Evolutionary conservation across 1,140 invertebrate species (phyloP), one percentile per base, ranked within the genome.

Genomic region (Drosophila tristis): DNA sequence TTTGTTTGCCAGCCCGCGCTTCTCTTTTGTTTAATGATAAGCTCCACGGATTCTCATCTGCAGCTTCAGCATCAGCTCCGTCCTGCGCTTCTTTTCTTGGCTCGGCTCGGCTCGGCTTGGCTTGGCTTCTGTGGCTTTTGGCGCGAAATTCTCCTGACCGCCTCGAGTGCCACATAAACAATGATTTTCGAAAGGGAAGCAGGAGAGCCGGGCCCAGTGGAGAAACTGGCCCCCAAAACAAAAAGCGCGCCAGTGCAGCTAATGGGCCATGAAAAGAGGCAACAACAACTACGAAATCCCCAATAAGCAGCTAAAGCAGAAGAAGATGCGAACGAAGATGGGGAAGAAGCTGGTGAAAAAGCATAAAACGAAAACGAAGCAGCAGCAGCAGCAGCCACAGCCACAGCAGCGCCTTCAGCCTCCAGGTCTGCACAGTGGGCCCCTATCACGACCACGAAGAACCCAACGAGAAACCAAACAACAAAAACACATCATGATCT

Each of bases 101-200:
- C 44, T 73, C 61, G 57, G 45, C 73, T 56, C 65, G 61, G 55
- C 48, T 62, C 42, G 26, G 60, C 73, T 56, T 72, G 61, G 59
- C 48, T 62, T 45, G 26, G 43, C 54, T 67, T 70, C 55, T 50
- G 64, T 42, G 58, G 62, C 67, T 73, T 84, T 84, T 85, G 80
- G 80, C 80, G 80, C 66, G 80, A 77, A 77, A 68, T 74, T 73
- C 59, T 66, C 73, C 75, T 84, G 80, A 80, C 81, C 57, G 80
- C 80, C 80, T 56, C 80, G 56, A 84, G 80, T 85, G 72, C 50
- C 81, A 68, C 80, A 80, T 68, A 76, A 77, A 85, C 50, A 72
- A 81, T 58, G 20, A 44, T 70, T 70, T 35, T 13, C 44, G 29
- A n/a, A 25, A 51, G 5, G 43, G 54, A 9, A 54, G 25, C 8